Evolutionary conservation across 1,140 invertebrate species (phyloP).

Genomic region (Drosophila lacertosa): DNA sequence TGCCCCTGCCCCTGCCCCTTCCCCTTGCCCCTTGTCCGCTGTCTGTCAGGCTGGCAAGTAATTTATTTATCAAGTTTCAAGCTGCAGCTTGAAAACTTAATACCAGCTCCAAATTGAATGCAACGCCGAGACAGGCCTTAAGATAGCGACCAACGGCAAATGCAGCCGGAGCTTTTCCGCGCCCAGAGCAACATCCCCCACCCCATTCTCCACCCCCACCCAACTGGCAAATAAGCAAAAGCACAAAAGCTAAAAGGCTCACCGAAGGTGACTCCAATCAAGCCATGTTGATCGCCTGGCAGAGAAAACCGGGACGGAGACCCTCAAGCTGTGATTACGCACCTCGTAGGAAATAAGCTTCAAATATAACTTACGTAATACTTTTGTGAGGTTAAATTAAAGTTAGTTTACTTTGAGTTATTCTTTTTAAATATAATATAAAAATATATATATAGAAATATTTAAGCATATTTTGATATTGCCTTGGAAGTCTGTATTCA

Average conservation of each 20-base stretch:
- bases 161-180: neutral
- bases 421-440: neutral
- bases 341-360: no score
- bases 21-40: neutral
- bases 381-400: no score
- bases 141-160: constrained; percentile 29
- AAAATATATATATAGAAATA: no score
- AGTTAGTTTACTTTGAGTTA: no score
- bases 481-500: no score
- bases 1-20: neutral
- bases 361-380: no score
- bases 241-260: constrained; percentile 5
- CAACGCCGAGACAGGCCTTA: constrained; percentile 25
- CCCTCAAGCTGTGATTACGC: neutral
- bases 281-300: constrained; percentile 2
- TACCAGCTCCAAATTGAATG: constrained; percentile 78
- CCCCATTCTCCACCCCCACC: no score
- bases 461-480: no score
- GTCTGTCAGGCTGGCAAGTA: constrained; percentile 58
- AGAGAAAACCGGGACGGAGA: neutral
- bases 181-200: neutral
- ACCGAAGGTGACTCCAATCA: constrained; percentile 26
- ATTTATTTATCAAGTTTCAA: constrained; percentile 83
- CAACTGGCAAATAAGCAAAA: neutral
- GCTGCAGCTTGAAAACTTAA: constrained; percentile 79